Percentiles rank a stretch among this genome's conserved stretches.
phyloP scores from a whole-genome alignment of 2,888 invertebrate genomes.

The Notodonta dromedarius region DNA sequence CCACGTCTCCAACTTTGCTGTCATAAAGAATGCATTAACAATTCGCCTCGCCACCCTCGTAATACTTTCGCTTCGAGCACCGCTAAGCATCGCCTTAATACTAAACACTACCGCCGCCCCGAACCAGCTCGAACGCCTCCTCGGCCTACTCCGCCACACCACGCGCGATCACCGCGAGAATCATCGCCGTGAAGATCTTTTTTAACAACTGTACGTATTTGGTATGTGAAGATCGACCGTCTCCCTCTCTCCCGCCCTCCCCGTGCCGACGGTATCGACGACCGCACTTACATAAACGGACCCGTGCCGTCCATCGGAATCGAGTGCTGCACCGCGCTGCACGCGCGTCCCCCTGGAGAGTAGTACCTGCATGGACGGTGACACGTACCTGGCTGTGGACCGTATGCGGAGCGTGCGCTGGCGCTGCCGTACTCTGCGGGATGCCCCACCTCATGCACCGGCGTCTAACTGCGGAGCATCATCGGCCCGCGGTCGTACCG shows the following conservation, averaged over 20 bases:
- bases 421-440: conserved; percentile 48
- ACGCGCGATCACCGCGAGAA: background rate
- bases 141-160: background rate
- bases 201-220: conserved; percentile 12
- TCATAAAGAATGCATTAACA: conserved; percentile 27
- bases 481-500: conserved; percentile 47
- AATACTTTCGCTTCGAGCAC: conserved; percentile 27
- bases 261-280: conserved; percentile 47
- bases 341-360: conserved; percentile 11
- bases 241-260: conserved; percentile 17
- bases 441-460: conserved; percentile 52
- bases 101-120: conserved; percentile 14
- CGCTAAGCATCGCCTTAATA: conserved; percentile 36
- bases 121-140: background rate
- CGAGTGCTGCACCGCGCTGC: conserved; percentile 22
- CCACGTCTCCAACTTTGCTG: conserved; percentile 18
- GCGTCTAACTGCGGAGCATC: conserved; percentile 59
- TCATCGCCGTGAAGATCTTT: background rate
- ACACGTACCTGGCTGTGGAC: conserved; percentile 50
- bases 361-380: conserved; percentile 6
- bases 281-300: conserved; percentile 58
- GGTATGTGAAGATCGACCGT: conserved; percentile 7
- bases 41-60: conserved; percentile 25
- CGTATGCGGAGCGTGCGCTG: conserved; percentile 44
- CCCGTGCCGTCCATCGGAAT: conserved; percentile 24